Evolutionary conservation across 2,888 invertebrate genomes (phyloP).

Genomic region (Ferdinandea cuprea): DNA sequence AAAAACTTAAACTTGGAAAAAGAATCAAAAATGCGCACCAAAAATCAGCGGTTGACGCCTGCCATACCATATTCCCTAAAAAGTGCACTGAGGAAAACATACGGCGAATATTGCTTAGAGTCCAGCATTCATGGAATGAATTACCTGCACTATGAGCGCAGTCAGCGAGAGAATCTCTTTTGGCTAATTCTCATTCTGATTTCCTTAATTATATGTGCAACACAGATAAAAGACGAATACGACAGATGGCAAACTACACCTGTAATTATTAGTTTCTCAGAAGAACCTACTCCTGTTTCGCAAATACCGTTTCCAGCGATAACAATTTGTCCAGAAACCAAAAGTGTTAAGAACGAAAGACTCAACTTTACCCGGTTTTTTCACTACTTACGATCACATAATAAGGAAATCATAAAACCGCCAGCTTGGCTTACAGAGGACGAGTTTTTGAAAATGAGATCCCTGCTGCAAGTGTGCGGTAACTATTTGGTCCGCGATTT

Average conservation of each 20-base stretch:
- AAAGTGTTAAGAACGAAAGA: background rate
- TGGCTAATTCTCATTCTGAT: background rate
- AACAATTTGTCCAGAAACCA: constrained; percentile 9
- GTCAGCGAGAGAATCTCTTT: background rate
- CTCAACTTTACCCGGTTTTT: constrained; percentile 25
- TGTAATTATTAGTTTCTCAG: background rate
- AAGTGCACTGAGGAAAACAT: background rate
- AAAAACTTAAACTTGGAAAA: too few relatives aligned
- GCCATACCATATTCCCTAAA: too few relatives aligned
- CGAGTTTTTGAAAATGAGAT: constrained; percentile 8
- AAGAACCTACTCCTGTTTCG: constrained; percentile 8
- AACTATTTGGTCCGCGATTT: background rate
- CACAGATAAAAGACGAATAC: background rate
- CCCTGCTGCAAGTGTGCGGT: constrained; percentile 11
- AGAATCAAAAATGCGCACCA: too few relatives aligned
- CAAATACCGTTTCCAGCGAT: constrained; percentile 17
- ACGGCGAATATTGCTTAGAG: background rate
- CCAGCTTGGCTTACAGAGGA: background rate
- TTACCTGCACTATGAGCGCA: background rate
- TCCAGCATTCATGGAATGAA: background rate
- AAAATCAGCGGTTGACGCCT: too few relatives aligned
- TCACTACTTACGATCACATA: background rate
- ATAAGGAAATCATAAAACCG: background rate
- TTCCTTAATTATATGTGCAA: background rate
- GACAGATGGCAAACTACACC: background rate